A percentile compares a stretch with the other conserved stretches of the same genome.
These are phyloP conservation scores for Bambusicola thoracicus DNA, from an alignment of 2,113 vertebrate species.

Conservation along the genomic window DNA sequence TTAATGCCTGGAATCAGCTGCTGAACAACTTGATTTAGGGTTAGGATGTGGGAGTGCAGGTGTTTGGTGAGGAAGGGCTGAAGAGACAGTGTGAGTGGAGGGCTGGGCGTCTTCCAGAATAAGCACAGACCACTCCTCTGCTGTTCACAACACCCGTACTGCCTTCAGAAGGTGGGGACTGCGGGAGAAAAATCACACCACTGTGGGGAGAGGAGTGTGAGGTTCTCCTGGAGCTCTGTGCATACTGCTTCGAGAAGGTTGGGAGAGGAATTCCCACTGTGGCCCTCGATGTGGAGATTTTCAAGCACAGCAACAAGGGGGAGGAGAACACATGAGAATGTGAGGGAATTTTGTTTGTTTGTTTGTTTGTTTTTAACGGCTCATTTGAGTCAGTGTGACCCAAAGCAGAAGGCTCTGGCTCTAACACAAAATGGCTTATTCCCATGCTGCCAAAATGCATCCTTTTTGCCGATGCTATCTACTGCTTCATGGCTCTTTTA, in stretches of 20 bases:
- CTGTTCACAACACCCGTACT: background rate
- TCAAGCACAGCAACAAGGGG: background rate
- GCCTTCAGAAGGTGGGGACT: background rate
- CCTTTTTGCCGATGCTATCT: background rate
- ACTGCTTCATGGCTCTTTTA: slow-evolving; percentile 30
- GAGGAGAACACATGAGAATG: background rate
- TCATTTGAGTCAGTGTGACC: slow-evolving; percentile 12
- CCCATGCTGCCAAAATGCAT: slow-evolving; percentile 29
- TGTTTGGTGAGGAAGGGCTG: background rate
- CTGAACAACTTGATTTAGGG: background rate
- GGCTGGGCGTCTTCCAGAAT: background rate
- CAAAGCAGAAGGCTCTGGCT: slow-evolving; percentile 30
- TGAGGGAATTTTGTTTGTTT: background rate
- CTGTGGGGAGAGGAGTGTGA: background rate
- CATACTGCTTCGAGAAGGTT: background rate
- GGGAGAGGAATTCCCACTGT: slow-evolving; percentile 1
- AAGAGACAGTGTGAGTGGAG: background rate
- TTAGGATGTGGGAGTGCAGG: background rate
- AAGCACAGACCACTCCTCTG: background rate
- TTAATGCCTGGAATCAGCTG: background rate
- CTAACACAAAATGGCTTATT: background rate
- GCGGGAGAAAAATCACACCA: background rate
- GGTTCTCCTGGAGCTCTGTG: background rate
- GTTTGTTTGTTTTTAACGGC: background rate
- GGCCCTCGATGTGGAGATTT: background rate